These are phyloP conservation scores for Xylota segnis DNA, from an alignment of 2,888 invertebrate species.

Conservation along the genomic window DNA sequence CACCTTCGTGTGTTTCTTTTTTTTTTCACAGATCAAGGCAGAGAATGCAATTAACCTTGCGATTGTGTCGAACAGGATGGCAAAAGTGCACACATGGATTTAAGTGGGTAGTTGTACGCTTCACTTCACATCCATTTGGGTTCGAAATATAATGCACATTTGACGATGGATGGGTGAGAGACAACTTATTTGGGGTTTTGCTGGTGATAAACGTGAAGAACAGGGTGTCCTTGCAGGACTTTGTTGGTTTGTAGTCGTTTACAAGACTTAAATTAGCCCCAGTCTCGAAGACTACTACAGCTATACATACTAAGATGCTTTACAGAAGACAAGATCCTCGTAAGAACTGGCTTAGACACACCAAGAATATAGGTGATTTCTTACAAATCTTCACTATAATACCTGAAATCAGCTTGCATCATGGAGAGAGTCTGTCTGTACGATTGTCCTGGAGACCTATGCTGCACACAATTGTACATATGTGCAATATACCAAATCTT, in stretches of 20 bases:
- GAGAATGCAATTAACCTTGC: conserved; percentile 74
- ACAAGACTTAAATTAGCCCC: background rate
- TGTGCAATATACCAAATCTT: no score
- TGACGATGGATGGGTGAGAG: conserved; percentile 8
- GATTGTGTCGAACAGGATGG: conserved; percentile 65
- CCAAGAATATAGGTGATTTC: no score
- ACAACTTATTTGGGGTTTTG: background rate
- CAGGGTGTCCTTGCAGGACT: conserved; percentile 2
- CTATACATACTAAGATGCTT: no score
- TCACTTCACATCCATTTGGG: conserved; percentile 51
- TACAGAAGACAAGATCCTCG: no score
- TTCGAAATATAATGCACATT: conserved; percentile 21
- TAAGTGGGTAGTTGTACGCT: conserved; percentile 75
- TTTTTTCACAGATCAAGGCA: conserved; percentile 36
- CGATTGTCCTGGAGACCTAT: no score
- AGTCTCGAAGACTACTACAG: conserved; percentile 1
- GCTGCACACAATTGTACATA: no score
- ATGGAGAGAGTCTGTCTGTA: no score
- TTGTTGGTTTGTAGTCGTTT: background rate
- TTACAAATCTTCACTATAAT: no score
- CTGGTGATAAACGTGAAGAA: conserved; percentile 2
- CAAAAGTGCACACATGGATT: conserved; percentile 75
- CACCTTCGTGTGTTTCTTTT: conserved; percentile 63
- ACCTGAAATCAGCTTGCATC: no score
- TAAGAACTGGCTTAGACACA: no score